Evolutionary conservation across 1,140 invertebrate species (phyloP).

Genomic region (Brachionus plicatilis): DNA sequence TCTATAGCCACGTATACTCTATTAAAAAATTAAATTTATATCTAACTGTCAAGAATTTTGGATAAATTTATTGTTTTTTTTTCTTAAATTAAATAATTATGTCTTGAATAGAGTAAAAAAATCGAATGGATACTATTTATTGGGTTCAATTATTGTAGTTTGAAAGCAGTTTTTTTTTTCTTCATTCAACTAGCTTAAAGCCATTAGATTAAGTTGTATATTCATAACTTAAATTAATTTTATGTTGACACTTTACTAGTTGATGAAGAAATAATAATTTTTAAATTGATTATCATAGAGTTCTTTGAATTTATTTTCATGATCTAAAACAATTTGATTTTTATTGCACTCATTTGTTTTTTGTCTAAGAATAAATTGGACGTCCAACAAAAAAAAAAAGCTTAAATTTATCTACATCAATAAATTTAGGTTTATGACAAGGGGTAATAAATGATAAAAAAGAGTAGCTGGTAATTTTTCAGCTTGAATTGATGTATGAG

Average conservation of each 20-base stretch:
- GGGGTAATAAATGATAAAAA: neutral
- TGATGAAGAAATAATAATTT: neutral
- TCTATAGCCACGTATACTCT: no score
- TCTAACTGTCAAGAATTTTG: neutral
- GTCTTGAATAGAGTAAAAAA: neutral
- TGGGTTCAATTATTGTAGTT: neutral
- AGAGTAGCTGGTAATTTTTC: neutral
- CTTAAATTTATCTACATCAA: neutral
- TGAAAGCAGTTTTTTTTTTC: neutral
- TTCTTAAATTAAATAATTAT: neutral
- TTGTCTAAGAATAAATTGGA: neutral
- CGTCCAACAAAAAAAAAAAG: neutral
- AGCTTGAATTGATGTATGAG: neutral
- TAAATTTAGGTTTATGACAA: neutral
- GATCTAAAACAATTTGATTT: neutral
- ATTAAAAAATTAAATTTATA: neutral
- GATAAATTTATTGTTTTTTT: neutral
- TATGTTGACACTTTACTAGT: neutral
- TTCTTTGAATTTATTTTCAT: neutral
- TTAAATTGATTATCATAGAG: neutral
- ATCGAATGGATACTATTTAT: neutral
- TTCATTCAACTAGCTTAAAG: neutral
- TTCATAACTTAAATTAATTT: neutral
- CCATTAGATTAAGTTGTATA: neutral
- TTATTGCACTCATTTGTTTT: neutral